phyloP scores from a whole-genome alignment of 2,113 vertebrate species.

The Nyctereutes procyonoides region DNA sequence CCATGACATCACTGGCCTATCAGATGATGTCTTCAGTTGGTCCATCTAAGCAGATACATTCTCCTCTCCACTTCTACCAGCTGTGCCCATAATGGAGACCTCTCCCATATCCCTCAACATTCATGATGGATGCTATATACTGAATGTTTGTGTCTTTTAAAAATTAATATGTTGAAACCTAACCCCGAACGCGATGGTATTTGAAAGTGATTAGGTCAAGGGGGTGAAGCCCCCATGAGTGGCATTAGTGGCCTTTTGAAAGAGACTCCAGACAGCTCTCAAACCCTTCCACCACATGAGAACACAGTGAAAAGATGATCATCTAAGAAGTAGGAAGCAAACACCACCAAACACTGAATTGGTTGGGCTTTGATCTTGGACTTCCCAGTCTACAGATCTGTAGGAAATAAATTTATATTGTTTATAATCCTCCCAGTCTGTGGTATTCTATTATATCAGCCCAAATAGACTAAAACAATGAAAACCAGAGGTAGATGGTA shows the following conservation, averaged over 20 bases:
- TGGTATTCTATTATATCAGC: background rate
- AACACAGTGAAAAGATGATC: background rate
- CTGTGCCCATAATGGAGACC: background rate
- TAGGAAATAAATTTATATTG: background rate
- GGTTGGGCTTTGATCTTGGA: background rate
- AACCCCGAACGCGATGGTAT: background rate
- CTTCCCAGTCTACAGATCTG: background rate
- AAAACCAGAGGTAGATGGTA: background rate
- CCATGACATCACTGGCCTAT: rapidly evolving
- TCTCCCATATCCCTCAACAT: background rate
- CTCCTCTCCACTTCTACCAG: background rate
- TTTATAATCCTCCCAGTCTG: background rate
- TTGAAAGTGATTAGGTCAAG: background rate
- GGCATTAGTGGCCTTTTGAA: background rate
- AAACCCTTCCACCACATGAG: background rate
- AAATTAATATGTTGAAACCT: background rate
- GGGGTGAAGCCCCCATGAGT: background rate
- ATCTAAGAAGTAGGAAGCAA: background rate
- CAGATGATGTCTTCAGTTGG: background rate
- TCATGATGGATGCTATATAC: background rate
- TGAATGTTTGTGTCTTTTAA: background rate
- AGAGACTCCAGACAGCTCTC: background rate
- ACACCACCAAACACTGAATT: background rate
- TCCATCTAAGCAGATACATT: background rate
- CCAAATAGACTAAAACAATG: background rate